These are phyloP conservation scores for Protaetia brevitarsis DNA, from an alignment of 1,140 invertebrate genomes.

Conservation along the genomic window DNA sequence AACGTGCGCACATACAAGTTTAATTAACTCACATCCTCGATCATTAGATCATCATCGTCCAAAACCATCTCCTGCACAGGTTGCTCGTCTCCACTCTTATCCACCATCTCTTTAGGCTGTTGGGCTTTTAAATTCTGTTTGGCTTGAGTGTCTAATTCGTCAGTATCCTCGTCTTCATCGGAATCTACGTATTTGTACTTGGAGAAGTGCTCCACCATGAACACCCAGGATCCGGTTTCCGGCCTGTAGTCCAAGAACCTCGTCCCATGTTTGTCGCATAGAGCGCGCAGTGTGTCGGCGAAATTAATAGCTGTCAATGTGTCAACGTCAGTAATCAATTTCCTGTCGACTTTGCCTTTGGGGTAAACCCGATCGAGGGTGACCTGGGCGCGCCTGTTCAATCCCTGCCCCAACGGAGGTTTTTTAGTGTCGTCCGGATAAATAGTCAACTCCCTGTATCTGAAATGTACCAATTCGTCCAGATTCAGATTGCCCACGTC, in stretches of 20 bases:
- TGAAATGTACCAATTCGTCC: slow-evolving; percentile 77
- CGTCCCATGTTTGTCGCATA: slow-evolving; percentile 82
- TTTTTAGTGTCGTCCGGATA: slow-evolving; percentile 70
- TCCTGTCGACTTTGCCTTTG: slow-evolving; percentile 75
- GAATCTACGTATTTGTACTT: slow-evolving; percentile 63
- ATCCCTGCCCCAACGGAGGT: slow-evolving; percentile 75
- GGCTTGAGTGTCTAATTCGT: slow-evolving; percentile 25
- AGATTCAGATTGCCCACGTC: slow-evolving; percentile 88
- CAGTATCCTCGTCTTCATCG: slow-evolving; percentile 19
- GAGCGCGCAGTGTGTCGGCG: slow-evolving; percentile 77
- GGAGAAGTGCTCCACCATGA: slow-evolving; percentile 93
- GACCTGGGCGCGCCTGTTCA: slow-evolving; percentile 90
- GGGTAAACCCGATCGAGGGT: slow-evolving; percentile 96
- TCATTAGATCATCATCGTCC: background rate
- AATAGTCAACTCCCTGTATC: slow-evolving; percentile 73
- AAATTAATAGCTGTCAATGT: slow-evolving; percentile 81
- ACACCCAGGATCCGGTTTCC: slow-evolving; percentile 94
- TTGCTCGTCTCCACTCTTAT: background rate
- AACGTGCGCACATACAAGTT: too few species aligned
- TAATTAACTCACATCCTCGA: too few species aligned
- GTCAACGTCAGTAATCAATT: slow-evolving; percentile 77
- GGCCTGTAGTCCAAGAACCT: slow-evolving; percentile 93
- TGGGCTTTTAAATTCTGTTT: background rate
- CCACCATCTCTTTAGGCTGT: background rate
- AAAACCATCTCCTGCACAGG: background rate